Percentiles rank a stretch among this genome's conserved stretches.
These are phyloP conservation scores for Octodon degus DNA, from an alignment of 2,113 vertebrate species.

Conservation along the genomic window DNA sequence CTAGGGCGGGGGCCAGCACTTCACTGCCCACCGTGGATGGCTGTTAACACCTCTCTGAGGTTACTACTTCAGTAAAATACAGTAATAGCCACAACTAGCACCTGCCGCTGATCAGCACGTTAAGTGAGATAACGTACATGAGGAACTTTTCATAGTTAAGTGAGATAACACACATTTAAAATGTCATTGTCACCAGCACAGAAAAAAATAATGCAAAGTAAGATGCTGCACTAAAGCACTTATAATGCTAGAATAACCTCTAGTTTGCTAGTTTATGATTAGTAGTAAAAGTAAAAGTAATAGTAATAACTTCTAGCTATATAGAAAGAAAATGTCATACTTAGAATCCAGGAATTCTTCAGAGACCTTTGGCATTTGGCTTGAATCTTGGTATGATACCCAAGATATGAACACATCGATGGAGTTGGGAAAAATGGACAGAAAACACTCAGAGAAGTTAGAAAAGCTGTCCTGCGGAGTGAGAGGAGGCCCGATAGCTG, in stretches of 20 bases:
- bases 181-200: background rate
- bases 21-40: background rate
- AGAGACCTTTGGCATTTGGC: background rate
- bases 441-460: background rate
- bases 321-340: background rate
- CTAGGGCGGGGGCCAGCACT: background rate
- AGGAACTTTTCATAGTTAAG: background rate
- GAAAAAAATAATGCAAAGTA: constrained; percentile 18
- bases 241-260: background rate
- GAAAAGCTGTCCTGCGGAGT: background rate
- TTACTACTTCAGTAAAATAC: background rate
- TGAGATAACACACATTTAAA: background rate
- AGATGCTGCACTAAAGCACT: background rate
- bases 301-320: background rate
- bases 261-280: background rate
- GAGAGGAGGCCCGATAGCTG: background rate
- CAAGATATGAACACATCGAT: background rate
- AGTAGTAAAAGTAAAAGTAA: background rate
- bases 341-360: background rate
- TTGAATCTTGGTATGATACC: background rate
- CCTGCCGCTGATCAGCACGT: background rate
- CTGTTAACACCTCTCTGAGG: background rate
- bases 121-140: background rate
- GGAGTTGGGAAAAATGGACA: background rate
- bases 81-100: background rate